Evolutionary conservation across 2,113 vertebrate genomes (phyloP), one percentile per base, ranked within the genome.

Genomic region (Rhynchopsitta pachyrhyncha): DNA sequence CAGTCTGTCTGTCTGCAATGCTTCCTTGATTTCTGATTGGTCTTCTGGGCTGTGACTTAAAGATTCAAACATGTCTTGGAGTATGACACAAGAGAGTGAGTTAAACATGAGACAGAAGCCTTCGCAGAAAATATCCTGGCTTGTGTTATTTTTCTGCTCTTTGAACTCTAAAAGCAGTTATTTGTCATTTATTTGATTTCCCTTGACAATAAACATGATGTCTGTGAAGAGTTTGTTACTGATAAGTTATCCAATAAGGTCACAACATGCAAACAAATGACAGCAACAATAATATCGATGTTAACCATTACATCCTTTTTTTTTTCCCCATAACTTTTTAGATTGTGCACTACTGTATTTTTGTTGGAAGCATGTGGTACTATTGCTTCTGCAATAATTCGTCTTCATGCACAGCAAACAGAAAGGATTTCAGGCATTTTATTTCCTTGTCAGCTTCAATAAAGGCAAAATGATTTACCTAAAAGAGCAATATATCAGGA

Each of bases 371-470:
- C 86, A 59, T 88, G 90, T 74, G 87, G 93, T 92, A 71, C 92
- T 90, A 47, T 85, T 84, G 42, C 91, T 95, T 88, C 82, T 96
- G 81, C 74, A 92, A 95, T 96, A 94, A 96, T 95, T 94, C 3
- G 20, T 91, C 82, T 96, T 95, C 82, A 91, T 91, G 67, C 62
- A 73, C 86, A 91, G 60, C 81, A 85, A 96, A 94, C 94, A 88
- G 87, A 97, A 97, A 96, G 88, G 68, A 94, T 97, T 95, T 95
- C 76, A 96, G 85, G 79, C 95, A 95, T 97, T 98, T 98, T 96
- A 95, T 98, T 97, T 97, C 95, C 86, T 92, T 96, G 97, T 97
- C 96, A 95, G 42, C 81, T 95, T 90, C 92, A 93, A 97, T 98
- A 96, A 97, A 95, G 76, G 96, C 73, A 97, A 96, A 97, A 95